Conservation (phyloP, 2,113 vertebrate genomes). For the Thamnophis sirtalis region DNA sequence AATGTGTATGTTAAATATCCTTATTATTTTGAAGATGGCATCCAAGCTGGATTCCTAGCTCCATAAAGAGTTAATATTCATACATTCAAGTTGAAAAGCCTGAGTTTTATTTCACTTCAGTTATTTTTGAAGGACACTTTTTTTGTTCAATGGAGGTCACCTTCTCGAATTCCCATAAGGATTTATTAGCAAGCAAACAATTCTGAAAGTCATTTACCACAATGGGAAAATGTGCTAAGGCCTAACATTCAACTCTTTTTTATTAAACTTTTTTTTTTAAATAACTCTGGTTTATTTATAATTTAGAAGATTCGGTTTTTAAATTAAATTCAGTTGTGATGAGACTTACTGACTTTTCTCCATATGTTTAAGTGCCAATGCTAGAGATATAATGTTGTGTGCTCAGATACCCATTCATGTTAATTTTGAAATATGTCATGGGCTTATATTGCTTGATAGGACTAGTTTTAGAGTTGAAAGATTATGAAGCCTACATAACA, state of each 20-base stretch:
- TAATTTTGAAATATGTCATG: not conserved
- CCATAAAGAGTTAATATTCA: not conserved
- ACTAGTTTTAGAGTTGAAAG: not conserved
- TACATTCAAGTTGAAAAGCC: slow-evolving; percentile 19
- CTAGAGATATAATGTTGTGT: not conserved
- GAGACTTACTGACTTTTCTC: not conserved
- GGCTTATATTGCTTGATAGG: not conserved
- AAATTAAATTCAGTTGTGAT: not conserved
- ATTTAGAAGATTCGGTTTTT: slow-evolving; percentile 15
- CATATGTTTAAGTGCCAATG: not conserved
- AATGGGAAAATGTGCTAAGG: slow-evolving; percentile 26
- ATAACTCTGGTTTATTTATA: not conserved
- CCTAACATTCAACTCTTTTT: slow-evolving; percentile 19
- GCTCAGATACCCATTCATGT: not conserved
- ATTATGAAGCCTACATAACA: not conserved
- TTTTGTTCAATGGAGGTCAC: not conserved
- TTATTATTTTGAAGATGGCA: not conserved
- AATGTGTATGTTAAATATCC: not conserved
- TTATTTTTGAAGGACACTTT: slow-evolving; percentile 20
- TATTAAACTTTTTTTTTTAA: not conserved
- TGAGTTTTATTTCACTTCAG: not conserved
- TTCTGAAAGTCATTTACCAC: slow-evolving; percentile 27
- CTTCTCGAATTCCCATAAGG: slow-evolving; percentile 23
- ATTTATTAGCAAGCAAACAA: slow-evolving; percentile 32
- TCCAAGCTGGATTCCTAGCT: not conserved